A percentile compares a stretch with the other conserved stretches of the same genome.
Conservation (phyloP, 2,888 invertebrate genomes). For the Petrophora chlorosata region DNA sequence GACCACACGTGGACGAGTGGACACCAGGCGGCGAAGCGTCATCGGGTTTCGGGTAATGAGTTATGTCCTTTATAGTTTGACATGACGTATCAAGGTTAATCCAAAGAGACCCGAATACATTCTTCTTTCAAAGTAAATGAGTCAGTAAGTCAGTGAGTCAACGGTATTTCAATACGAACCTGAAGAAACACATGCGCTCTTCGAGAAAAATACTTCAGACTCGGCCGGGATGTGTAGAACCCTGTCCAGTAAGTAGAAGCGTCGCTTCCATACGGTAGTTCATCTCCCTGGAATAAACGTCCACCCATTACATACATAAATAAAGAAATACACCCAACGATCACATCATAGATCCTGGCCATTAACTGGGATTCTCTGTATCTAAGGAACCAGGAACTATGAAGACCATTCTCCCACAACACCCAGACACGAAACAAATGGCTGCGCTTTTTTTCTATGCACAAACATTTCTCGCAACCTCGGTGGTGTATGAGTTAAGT, state of each 20-base stretch:
- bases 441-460: too few species aligned
- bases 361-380: too few species aligned
- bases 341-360: too few species aligned
- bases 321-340: neutral
- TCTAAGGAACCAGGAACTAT: too few species aligned
- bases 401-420: too few species aligned
- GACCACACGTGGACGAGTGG: too few species aligned
- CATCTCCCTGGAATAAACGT: constrained; percentile 82
- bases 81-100: neutral
- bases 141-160: neutral
- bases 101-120: neutral
- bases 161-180: constrained; percentile 46
- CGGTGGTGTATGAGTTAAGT: too few species aligned
- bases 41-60: too few species aligned
- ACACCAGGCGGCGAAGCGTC: too few species aligned
- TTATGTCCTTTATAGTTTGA: too few species aligned
- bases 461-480: too few species aligned
- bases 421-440: too few species aligned
- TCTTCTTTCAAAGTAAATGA: neutral
- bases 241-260: constrained; percentile 90
- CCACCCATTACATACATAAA: neutral
- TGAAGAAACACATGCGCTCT: constrained; percentile 81
- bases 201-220: constrained; percentile 78
- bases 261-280: constrained; percentile 87
- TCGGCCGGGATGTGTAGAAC: constrained; percentile 84